These are phyloP conservation scores for Osmoderma eremita DNA, from an alignment of 2,888 invertebrate species.

Conservation along the genomic window DNA sequence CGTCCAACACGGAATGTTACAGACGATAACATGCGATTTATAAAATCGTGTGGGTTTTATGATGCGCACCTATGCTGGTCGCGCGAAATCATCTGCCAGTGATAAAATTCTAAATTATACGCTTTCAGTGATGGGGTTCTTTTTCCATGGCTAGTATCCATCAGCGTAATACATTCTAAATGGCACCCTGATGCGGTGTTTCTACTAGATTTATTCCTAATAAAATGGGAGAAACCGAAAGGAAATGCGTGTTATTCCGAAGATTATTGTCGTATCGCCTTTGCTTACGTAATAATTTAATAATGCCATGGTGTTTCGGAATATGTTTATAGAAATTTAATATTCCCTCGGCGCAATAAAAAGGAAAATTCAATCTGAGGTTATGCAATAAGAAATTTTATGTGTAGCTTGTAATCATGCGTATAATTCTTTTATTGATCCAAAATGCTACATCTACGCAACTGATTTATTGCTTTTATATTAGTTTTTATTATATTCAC, in stretches of 20 bases:
- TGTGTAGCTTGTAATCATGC: too few species aligned
- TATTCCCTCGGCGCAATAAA: too few species aligned
- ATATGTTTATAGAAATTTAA: too few species aligned
- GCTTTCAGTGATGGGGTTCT: neutral
- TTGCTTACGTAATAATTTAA: slow-evolving; percentile 11
- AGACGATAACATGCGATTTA: slow-evolving; percentile 13
- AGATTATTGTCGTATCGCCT: slow-evolving; percentile 2
- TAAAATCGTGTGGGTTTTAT: slow-evolving; percentile 29
- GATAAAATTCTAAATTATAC: slow-evolving; percentile 19
- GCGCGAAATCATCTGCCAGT: slow-evolving; percentile 1
- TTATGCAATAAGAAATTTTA: too few species aligned
- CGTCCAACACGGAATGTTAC: neutral
- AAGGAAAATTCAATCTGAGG: too few species aligned
- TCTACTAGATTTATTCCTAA: slow-evolving; percentile 13
- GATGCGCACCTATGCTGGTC: slow-evolving; percentile 4
- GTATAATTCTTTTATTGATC: too few species aligned
- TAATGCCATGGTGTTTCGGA: neutral
- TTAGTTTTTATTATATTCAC: too few species aligned
- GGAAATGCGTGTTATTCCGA: slow-evolving; percentile 9
- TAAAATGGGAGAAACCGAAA: slow-evolving; percentile 14
- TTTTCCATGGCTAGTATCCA: neutral
- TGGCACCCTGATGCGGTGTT: slow-evolving; percentile 9
- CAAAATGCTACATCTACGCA: too few species aligned
- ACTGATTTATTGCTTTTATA: too few species aligned
- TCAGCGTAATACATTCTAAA: neutral